Percentiles rank a stretch among this genome's conserved stretches.
Conservation (phyloP, 2,888 invertebrate genomes). For the Lycophotia porphyrea region DNA sequence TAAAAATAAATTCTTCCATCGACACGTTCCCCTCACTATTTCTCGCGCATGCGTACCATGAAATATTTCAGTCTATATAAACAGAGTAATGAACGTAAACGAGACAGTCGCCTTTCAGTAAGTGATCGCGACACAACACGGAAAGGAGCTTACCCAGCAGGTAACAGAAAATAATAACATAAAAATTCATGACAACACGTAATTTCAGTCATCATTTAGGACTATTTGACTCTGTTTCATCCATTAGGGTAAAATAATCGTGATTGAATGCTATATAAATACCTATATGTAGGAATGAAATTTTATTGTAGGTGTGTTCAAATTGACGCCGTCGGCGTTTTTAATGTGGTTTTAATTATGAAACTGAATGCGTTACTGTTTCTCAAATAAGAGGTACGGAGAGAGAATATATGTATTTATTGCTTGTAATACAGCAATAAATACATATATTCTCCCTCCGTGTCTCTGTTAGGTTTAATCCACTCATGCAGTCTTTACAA, state of each 20-base stretch:
- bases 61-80: constrained; percentile 48
- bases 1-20: constrained; percentile 39
- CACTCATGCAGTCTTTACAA: background rate
- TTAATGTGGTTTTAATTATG: constrained; percentile 56
- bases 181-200: background rate
- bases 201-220: background rate
- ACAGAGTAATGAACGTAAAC: constrained; percentile 25
- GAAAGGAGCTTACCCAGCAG: background rate
- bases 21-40: constrained; percentile 71
- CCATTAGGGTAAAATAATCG: constrained; percentile 2
- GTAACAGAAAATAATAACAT: background rate
- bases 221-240: background rate
- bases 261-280: background rate
- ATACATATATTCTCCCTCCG: too few species aligned
- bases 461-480: too few species aligned
- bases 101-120: constrained; percentile 31
- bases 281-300: background rate
- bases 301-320: background rate
- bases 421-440: too few species aligned
- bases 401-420: background rate
- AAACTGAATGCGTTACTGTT: constrained; percentile 41
- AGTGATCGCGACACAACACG: background rate
- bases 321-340: constrained; percentile 9
- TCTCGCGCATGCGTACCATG: constrained; percentile 74
- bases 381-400: constrained; percentile 22